phyloP scores from a whole-genome alignment of 2,888 invertebrate genomes.

The Chymomyza fuscimana region DNA sequence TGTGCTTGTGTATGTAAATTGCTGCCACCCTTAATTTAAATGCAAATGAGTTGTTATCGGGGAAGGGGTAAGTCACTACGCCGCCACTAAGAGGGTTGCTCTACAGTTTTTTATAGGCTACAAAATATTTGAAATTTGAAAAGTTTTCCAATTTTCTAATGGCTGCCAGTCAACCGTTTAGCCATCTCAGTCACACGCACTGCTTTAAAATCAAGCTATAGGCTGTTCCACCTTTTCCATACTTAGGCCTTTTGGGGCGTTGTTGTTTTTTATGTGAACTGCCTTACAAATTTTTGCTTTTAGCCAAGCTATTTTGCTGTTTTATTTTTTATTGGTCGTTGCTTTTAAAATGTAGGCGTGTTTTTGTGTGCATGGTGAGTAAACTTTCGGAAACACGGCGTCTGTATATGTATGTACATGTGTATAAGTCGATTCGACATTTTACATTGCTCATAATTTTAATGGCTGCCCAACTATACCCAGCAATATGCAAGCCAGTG shows the following conservation, averaged over 20 bases:
- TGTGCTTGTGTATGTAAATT: conserved; percentile 39
- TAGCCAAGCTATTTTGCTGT: conserved; percentile 27
- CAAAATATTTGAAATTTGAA: conserved; percentile 14
- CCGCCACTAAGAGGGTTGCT: not conserved
- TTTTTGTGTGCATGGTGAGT: conserved; percentile 29
- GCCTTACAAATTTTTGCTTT: conserved; percentile 13
- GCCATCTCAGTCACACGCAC: conserved; percentile 27
- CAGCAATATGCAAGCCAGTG: conserved; percentile 34
- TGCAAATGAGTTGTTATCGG: conserved; percentile 50
- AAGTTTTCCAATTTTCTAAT: conserved; percentile 36
- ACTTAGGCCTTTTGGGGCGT: conserved; percentile 7
- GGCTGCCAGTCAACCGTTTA: conserved; percentile 25
- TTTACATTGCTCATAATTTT: conserved; percentile 43
- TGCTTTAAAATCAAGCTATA: not conserved
- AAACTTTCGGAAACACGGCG: conserved; percentile 16
- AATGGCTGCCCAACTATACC: conserved; percentile 22
- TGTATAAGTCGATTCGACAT: not conserved
- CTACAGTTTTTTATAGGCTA: conserved; percentile 9
- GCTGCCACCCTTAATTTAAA: conserved; percentile 57
- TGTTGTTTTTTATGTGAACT: not conserved
- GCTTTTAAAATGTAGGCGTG: conserved; percentile 77
- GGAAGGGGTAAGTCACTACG: conserved; percentile 26
- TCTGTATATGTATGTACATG: conserved; percentile 7
- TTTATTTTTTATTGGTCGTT: conserved; percentile 77
- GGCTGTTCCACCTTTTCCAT: conserved; percentile 1